phyloP scores from a whole-genome alignment of 2,113 vertebrate genomes.

The Furnarius figulus region DNA sequence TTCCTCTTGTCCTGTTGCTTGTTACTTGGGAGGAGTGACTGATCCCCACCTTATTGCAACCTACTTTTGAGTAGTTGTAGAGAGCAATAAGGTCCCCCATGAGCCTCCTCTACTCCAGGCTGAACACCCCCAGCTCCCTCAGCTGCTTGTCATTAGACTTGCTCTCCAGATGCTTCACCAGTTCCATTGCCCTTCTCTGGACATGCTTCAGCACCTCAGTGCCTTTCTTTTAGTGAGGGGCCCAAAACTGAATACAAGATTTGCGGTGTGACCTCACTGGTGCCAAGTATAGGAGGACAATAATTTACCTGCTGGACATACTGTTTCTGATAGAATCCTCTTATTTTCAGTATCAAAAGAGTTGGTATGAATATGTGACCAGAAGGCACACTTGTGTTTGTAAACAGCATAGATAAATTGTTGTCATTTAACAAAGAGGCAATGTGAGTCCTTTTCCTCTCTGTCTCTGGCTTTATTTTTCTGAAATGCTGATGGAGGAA shows the following conservation, averaged over 20 bases:
- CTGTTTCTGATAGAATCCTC: not conserved
- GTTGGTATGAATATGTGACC: not conserved
- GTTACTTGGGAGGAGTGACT: not conserved
- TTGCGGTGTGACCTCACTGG: not conserved
- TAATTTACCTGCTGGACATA: not conserved
- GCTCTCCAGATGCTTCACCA: not conserved
- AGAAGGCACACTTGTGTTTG: not conserved
- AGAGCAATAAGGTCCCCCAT: rapidly evolving
- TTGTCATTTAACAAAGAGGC: not conserved
- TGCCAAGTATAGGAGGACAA: rapidly evolving
- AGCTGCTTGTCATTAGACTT: not conserved
- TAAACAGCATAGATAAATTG: not conserved
- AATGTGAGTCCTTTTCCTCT: not conserved
- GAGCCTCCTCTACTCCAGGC: not conserved
- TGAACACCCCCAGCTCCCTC: not conserved
- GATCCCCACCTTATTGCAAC: rapidly evolving
- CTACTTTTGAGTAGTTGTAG: not conserved
- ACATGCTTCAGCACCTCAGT: rapidly evolving
- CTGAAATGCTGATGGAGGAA: not conserved
- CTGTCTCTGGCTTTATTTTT: not conserved
- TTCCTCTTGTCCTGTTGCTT: not conserved
- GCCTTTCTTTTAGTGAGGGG: not conserved
- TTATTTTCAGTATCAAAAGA: not conserved
- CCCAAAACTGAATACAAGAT: not conserved
- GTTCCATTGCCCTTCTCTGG: not conserved